Conservation (phyloP, 2,797 vertebrate genomes). For the Syngnathus acus region DNA sequence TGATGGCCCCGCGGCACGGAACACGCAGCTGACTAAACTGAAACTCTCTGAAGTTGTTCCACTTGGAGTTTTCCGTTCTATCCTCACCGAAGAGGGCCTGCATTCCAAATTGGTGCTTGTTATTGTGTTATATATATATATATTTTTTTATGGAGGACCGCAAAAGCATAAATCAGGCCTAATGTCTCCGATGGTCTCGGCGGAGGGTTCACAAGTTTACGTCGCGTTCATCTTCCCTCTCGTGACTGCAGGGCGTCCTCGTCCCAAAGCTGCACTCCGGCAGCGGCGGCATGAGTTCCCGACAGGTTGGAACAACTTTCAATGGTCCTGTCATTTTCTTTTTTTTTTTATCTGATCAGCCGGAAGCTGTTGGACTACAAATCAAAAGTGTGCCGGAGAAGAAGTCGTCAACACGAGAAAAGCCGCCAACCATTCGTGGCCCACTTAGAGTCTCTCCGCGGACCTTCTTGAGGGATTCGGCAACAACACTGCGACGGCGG, state of each 20-base stretch:
- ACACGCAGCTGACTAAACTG: not conserved
- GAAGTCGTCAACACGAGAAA: slow-evolving; percentile 54
- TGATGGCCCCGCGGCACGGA: not conserved
- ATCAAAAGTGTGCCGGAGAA: slow-evolving; percentile 62
- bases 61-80: not conserved
- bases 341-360: slow-evolving; percentile 77
- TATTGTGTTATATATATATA: too few relatives aligned
- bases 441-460: slow-evolving; percentile 50
- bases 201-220: slow-evolving; percentile 59
- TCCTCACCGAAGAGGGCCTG: too few relatives aligned
- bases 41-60: not conserved
- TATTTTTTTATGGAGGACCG: not conserved
- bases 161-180: slow-evolving; percentile 20
- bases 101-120: too few relatives aligned
- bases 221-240: slow-evolving; percentile 40
- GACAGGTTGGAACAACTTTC: slow-evolving; percentile 77
- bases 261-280: slow-evolving; percentile 43
- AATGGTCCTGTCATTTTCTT: slow-evolving; percentile 65
- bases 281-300: slow-evolving; percentile 28
- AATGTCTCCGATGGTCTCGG: not conserved
- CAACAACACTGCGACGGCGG: slow-evolving; percentile 35
- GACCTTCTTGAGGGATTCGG: slow-evolving; percentile 46
- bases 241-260: slow-evolving; percentile 61
- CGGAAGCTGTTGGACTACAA: slow-evolving; percentile 68
- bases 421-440: slow-evolving; percentile 54